Evolutionary conservation across 2,888 invertebrate species (phyloP).

Genomic region (Cheilosia pagana): DNA sequence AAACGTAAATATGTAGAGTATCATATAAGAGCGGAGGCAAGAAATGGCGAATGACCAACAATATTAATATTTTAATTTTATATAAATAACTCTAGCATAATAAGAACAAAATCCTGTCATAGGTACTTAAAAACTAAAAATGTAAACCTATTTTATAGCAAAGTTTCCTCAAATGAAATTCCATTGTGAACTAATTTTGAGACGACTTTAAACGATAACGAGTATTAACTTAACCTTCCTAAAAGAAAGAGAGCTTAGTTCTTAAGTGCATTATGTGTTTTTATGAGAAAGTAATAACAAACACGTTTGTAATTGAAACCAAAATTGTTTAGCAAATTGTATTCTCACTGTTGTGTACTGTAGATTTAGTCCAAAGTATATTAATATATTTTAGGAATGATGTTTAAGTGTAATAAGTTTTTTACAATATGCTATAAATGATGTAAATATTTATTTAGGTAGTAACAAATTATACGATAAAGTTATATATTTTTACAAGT

Average conservation of each 20-base stretch:
- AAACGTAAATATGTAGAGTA: not conserved
- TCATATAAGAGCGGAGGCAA: constrained; percentile 2
- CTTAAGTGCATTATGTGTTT: constrained; percentile 22
- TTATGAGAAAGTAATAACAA: constrained; percentile 17
- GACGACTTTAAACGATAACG: constrained; percentile 8
- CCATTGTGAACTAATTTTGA: constrained; percentile 12
- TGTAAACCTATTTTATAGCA: constrained; percentile 4
- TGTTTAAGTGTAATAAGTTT: constrained; percentile 44
- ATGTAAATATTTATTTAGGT: constrained; percentile 75
- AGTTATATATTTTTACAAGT: constrained; percentile 68
- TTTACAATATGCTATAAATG: constrained; percentile 42
- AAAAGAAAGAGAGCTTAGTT: constrained; percentile 21
- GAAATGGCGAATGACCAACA: constrained; percentile 45
- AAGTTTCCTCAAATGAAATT: constrained; percentile 6
- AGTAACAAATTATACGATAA: constrained; percentile 69
- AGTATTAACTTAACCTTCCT: constrained; percentile 65
- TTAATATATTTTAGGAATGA: constrained; percentile 20
- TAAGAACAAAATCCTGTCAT: constrained; percentile 36
- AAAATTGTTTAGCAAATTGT: constrained; percentile 14
- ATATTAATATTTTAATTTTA: constrained; percentile 37
- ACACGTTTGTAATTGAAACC: constrained; percentile 30
- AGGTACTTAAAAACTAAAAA: constrained; percentile 48
- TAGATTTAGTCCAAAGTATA: constrained; percentile 4
- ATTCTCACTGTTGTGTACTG: constrained; percentile 30
- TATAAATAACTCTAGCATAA: constrained; percentile 4